phyloP scores from a whole-genome alignment of 2,888 invertebrate species.

The Agrochola lota region DNA sequence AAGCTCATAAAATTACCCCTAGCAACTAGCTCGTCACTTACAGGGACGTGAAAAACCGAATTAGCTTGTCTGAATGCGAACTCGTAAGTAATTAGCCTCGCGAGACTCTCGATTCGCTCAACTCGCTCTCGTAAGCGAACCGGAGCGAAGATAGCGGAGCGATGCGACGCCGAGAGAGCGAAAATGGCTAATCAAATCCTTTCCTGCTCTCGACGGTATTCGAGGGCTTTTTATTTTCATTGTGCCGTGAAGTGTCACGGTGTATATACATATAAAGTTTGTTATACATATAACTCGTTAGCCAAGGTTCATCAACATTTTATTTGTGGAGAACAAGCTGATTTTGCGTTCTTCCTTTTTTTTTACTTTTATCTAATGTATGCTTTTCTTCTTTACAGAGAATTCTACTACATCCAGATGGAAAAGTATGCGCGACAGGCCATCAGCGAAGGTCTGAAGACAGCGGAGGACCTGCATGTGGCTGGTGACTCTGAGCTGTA shows the following conservation, averaged over 20 bases:
- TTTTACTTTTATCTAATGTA: constrained; percentile 41
- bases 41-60: constrained; percentile 87
- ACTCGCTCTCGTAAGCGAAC: constrained; percentile 87
- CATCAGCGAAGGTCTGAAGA: constrained; percentile 98
- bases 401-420: constrained; percentile 99
- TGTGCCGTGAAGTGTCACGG: constrained; percentile 87
- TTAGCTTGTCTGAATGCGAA: constrained; percentile 88
- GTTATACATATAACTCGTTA: constrained; percentile 53
- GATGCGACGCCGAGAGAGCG: constrained; percentile 85
- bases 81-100: constrained; percentile 90
- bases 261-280: constrained; percentile 74
- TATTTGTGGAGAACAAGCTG: constrained; percentile 30
- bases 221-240: constrained; percentile 88
- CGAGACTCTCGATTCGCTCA: constrained; percentile 88
- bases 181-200: constrained; percentile 91
- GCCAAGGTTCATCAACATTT: constrained; percentile 56
- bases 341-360: constrained; percentile 14
- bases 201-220: constrained; percentile 86
- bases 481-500: constrained; percentile 99
- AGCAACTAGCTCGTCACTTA: constrained; percentile 80
- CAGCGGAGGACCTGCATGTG: constrained; percentile 97
- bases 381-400: constrained; percentile 92
- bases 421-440: constrained; percentile 99
- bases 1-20: constrained; percentile 70
- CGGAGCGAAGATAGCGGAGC: constrained; percentile 87